Percentiles rank a stretch among this genome's conserved stretches.
Evolutionary conservation across 2,888 invertebrate species (phyloP).

Genomic region (Eristalinus aeneus): DNA sequence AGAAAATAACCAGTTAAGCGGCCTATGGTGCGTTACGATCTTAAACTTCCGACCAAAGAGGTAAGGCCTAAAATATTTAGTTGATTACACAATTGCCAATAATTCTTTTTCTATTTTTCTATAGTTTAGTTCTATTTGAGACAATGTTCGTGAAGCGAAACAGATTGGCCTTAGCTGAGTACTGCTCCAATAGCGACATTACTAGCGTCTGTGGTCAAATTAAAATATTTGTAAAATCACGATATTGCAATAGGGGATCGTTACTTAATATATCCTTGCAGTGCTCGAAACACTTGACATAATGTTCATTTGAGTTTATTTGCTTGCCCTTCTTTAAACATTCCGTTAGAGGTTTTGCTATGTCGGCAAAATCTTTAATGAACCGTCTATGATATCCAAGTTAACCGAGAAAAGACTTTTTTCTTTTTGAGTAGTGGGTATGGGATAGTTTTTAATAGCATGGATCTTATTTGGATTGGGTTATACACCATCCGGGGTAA

Average conservation of each 20-base stretch:
- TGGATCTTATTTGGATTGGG: conserved; percentile 2
- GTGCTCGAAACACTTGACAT: conserved; percentile 13
- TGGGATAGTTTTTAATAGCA: neutral
- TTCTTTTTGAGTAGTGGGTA: neutral
- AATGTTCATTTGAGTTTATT: neutral
- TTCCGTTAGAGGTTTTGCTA: conserved; percentile 8
- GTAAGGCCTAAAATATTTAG: conserved; percentile 75
- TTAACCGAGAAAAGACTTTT: neutral
- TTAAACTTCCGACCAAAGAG: conserved; percentile 76
- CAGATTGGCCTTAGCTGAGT: no score
- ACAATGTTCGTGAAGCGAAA: no score
- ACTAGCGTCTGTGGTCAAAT: conserved; percentile 59
- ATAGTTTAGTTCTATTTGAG: no score
- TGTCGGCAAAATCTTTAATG: neutral
- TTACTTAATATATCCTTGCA: conserved; percentile 23
- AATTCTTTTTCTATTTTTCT: conserved; percentile 66
- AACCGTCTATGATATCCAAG: no score
- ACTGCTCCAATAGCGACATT: no score
- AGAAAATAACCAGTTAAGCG: no score
- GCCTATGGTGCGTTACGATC: conserved; percentile 78
- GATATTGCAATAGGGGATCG: conserved; percentile 50
- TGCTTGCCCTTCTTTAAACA: conserved; percentile 1
- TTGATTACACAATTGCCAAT: conserved; percentile 25
- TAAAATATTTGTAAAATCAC: conserved; percentile 56
- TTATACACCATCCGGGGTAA: neutral